Evolutionary conservation across 2,888 invertebrate species (phyloP).

Genomic region (Nomada hirtipes): DNA sequence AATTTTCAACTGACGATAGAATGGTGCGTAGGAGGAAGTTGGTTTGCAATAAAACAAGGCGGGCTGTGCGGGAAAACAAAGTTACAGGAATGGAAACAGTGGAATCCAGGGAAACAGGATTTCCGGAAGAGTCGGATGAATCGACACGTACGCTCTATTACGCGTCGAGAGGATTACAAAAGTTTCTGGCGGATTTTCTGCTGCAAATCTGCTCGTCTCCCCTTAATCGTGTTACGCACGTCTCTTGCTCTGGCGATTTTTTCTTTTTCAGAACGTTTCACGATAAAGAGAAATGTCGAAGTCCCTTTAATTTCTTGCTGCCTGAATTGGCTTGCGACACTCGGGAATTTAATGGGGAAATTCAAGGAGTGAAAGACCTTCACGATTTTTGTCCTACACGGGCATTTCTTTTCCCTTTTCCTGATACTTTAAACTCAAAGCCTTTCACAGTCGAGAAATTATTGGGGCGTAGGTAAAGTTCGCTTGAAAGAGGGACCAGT

Average conservation of each 20-base stretch:
- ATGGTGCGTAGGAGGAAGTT: not conserved
- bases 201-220: conserved; percentile 17
- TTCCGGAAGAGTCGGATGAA: not conserved
- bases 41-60: not conserved
- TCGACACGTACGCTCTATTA: conserved; percentile 31
- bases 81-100: not conserved
- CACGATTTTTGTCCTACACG: too few relatives aligned
- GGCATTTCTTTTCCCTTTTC: not conserved
- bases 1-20: too few relatives aligned
- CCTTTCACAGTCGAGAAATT: not conserved
- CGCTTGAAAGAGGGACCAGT: not conserved
- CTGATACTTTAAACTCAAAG: not conserved
- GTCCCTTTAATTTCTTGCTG: not conserved
- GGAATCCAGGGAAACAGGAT: conserved; percentile 8
- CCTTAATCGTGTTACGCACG: conserved; percentile 52
- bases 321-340: not conserved
- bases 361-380: conserved; percentile 1
- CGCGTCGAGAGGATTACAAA: conserved; percentile 53
- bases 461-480: not conserved
- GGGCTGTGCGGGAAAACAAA: not conserved
- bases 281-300: not conserved
- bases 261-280: not conserved
- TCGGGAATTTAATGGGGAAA: conserved; percentile 34
- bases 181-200: conserved; percentile 42
- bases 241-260: conserved; percentile 1